Conservation (phyloP, 2,888 invertebrate genomes). For the Thalpophila matura region DNA sequence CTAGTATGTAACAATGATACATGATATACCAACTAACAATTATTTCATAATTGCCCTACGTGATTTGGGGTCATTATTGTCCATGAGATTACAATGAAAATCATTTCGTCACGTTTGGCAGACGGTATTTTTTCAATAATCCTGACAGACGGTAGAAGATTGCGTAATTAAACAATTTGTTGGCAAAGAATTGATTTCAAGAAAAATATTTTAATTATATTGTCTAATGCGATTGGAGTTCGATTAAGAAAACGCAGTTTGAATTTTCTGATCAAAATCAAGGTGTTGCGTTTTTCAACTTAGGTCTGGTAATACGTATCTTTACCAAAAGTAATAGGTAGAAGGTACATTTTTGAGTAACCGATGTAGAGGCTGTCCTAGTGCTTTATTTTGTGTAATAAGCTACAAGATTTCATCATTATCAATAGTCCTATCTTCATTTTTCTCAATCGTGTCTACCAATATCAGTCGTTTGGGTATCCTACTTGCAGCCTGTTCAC, state of each 20-base stretch:
- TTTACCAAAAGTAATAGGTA: no score
- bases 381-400: no score
- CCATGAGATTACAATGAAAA: constrained; percentile 46
- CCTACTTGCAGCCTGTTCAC: neutral
- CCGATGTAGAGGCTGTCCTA: no score
- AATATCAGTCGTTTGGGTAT: neutral
- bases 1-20: neutral
- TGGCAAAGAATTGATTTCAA: constrained; percentile 26
- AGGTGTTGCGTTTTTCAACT: no score
- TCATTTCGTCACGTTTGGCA: constrained; percentile 56
- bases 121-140: constrained; percentile 40
- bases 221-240: constrained; percentile 19
- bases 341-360: no score
- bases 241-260: constrained; percentile 37
- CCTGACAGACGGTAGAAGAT: constrained; percentile 15
- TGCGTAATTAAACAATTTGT: constrained; percentile 32
- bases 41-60: constrained; percentile 55
- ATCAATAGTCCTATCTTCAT: no score
- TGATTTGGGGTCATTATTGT: constrained; percentile 56
- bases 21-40: constrained; percentile 4
- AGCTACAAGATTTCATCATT: no score
- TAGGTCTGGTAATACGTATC: no score
- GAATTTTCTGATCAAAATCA: no score
- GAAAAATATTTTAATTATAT: constrained; percentile 36
- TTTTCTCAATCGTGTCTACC: neutral